A percentile compares a stretch with the other conserved stretches of the same genome.
These are phyloP conservation scores for Epiblema foenella DNA, from an alignment of 2,888 invertebrate genomes.

Conservation along the genomic window DNA sequence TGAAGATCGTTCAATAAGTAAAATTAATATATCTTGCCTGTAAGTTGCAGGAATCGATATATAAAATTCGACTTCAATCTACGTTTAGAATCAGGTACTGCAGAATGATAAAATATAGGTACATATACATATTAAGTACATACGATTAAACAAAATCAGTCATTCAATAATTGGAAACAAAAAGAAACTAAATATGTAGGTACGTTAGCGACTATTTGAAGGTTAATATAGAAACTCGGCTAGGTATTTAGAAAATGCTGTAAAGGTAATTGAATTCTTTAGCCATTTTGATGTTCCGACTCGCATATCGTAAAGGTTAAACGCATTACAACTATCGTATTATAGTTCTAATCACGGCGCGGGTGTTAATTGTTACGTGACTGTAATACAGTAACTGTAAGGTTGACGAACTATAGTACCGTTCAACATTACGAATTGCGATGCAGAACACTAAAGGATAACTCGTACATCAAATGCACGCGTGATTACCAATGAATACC, in stretches of 20 bases:
- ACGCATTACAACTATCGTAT: slow-evolving; percentile 34
- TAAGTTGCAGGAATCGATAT: too few species aligned
- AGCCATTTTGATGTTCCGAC: slow-evolving; percentile 12
- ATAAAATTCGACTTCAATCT: too few species aligned
- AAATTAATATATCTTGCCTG: too few species aligned
- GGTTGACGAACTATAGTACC: slow-evolving; percentile 40
- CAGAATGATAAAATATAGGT: too few species aligned
- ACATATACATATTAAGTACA: neutral
- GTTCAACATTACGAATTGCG: slow-evolving; percentile 27
- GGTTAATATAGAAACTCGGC: slow-evolving; percentile 15
- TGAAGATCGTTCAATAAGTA: too few species aligned
- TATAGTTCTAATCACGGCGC: slow-evolving; percentile 40
- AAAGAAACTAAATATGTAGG: slow-evolving; percentile 7
- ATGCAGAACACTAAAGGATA: slow-evolving; percentile 16
- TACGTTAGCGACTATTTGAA: slow-evolving; percentile 22
- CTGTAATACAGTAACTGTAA: slow-evolving; percentile 21
- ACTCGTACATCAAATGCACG: slow-evolving; percentile 9
- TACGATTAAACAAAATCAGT: neutral
- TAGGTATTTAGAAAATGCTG: slow-evolving; percentile 4
- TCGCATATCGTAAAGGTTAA: slow-evolving; percentile 20
- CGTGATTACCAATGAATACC: neutral
- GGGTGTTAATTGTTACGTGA: slow-evolving; percentile 43
- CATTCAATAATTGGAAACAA: neutral
- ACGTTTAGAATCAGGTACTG: too few species aligned
- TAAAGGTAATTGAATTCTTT: slow-evolving; percentile 9